Evolutionary conservation across 1,140 invertebrate species (phyloP), one percentile per base, ranked within the genome.

Genomic region (Neelides sp.): DNA sequence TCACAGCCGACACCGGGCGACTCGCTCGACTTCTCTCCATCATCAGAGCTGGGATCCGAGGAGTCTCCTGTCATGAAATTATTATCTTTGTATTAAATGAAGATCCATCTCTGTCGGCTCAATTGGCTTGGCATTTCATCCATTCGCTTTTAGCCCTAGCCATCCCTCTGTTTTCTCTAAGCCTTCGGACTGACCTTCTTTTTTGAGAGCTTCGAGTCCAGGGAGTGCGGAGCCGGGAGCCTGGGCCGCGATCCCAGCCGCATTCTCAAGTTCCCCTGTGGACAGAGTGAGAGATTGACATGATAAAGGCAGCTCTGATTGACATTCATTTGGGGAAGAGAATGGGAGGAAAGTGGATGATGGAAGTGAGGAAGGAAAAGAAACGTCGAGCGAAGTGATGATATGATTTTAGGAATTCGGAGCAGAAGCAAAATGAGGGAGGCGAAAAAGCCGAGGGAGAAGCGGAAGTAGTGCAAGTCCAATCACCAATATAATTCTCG

Each of bases 191-290:
- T 45, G 44, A 53, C 55, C 51, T 48, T 58, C 44, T 50, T 49
- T 45, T 53, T 50, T 57, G 43, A 46, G 42, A 37, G 49, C 27
- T 43, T 20, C 23, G 7, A 42, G 44, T 41, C 34, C 50, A 17
- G 20, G 22, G 4, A 41, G 19, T n/a, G 24, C 42, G 23, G 4
- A 28, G 17, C 7, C 19, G 19, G 40, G 5, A 15, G 35, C 36
- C 22, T 34, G 26, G 20, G 49, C 53, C 5, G 46, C 49, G 3
- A 52, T 55, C 22, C 48, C 54, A 32, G 58, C 58, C 46, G 50
- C 34, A 48, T 56, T 55, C 43, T 61, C 59, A 39, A 61, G 52
- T 47, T 61, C 59, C 59, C 59, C 59, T 61, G 52, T n/a, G 30
- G 8, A 26, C 5, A 23, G 41, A 10, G 41, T 43, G 44, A 15